Base-by-base conservation (phyloP, 1,140 invertebrate species). In the Globodera rostochiensis region DNA sequence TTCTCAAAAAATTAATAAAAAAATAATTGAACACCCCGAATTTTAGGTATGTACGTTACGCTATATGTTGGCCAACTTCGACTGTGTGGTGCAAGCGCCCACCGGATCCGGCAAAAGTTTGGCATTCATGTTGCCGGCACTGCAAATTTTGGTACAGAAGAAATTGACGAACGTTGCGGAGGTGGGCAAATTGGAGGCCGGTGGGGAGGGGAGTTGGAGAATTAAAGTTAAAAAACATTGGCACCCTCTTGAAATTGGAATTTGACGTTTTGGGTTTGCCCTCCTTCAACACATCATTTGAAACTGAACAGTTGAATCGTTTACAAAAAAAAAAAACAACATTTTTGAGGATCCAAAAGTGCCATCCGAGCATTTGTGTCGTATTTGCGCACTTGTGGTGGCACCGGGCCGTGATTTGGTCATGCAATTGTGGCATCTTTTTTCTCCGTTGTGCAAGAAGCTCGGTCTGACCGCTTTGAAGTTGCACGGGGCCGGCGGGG, bases 21-120 rank as follows among this genome's bases (percentile, higher is more conserved):
- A 11, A 73, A 73, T n/a, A 75, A 77, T 4, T 5, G 45, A 83
- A 75, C 3, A n/a, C 75, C 13, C 15, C 53, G 19, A 83, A 57
- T 85, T 84, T 76, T 53, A 86, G 86, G 49, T 79, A 80, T 80
- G 83, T 36, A 78, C 86, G 57, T 77, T 86, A n/a, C 67, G 82
- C 77, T 60, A 87, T 36, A 80, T 86, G 67, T 67, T 88, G 49
- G 69, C 60, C 60, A 86, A 86, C 46, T 86, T 84, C 64, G 88
- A 89, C 83, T 90, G 89, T 66, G 85, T 90, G 49, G 88, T 89
- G 19, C 87, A 89, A 82, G 87, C 88, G 25, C 88, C 88, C 15
- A 89, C 88, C 9, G 88, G 88, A 57, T 87, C 86, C 6, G 88
- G 88, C 25, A 89, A 89, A 79, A 89, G 85, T 60, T 82, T 89